Base-by-base conservation (phyloP, 2,888 invertebrate genomes). In the Pandemis corylana region DNA sequence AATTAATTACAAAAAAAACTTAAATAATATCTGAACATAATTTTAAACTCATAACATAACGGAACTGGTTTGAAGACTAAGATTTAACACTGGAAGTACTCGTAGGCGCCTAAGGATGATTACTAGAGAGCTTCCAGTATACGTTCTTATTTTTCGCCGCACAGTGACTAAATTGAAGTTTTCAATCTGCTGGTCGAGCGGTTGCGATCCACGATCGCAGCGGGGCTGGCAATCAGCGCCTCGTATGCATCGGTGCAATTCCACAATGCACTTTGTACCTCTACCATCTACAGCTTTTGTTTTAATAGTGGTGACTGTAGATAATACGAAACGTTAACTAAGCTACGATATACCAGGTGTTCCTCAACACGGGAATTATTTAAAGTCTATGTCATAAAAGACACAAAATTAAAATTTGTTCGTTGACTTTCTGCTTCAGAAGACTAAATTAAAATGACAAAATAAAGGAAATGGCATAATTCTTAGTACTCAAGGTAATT, bases 211-310 rank as follows among this genome's bases (percentile, higher is more conserved):
- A 5, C 53, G 41, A 7, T 28, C n/a, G 49, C 42, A 63, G 76
- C 78, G 79, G 77, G 77, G 69, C 78, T 77, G 77, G 85, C 86
- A 89, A 89, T 89, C 89, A 87, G 78, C 78, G 83, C 73, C 67
- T 79, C 70, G 84, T 83, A 89, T 84, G 88, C 89, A 86, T 86
- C 86, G 83, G 78, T 81, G 87, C 81, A 80, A 80, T 72, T 70
- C 76, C 74, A 87, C 85, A 87, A 87, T 85, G 76, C 75, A 72
- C 44, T n/a, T 49, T 28, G 56, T 59, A 68, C 68, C 53, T 41
- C 61, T 70, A 51, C 62, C 66, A 62, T 75, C 53, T 41, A 63
- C 61, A 64, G 7, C 51, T 64, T 61, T 71, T 66, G 70, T 75
- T 67, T 69, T 65, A 61, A 56, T 15, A 56, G 53, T 15, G 15